Evolutionary conservation across 1,140 invertebrate genomes (phyloP), one percentile per base, ranked within the genome.

Genomic region (Drosophila parvula): DNA sequence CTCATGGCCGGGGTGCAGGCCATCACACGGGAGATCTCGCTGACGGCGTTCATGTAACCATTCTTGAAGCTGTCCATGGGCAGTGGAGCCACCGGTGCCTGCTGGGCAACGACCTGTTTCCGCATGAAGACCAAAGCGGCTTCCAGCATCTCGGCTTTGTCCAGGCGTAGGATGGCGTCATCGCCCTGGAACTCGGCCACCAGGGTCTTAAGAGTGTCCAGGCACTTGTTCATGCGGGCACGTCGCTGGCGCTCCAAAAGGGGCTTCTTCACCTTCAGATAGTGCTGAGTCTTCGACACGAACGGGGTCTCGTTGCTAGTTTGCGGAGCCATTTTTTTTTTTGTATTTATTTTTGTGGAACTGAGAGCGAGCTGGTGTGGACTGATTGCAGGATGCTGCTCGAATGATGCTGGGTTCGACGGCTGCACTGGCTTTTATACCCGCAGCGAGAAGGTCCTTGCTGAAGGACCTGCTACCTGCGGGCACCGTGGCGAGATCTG

Each of bases 91-190:
- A 77, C 60, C 4, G 73, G 73, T 55, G 85, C 81, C 75, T 89
- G 84, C 30, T 90, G 81, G 57, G 77, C 74, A 50, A 81, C 77
- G 48, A 77, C 74, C 74, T 91, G 69, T 60, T 90, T 89, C 95
- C 96, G 90, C 71, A 98, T 93, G 92, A 97, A 96, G 77, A 96
- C 95, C 45, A 98, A 96, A 9, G 97, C 97, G 92, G 97, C 94
- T 92, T 99, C 98, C 67, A 99, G 94, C 90, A 99, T 98, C 92
- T 99, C 98, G 18, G 98, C 98, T 92, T 99, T 99, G 92, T 99
- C 98, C 90, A 99, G 92, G 88, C 99, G 98, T 34, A 97, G 96
- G 34, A 97, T 97, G 92, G 96, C 96, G 92, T 97, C 97, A 92
- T 97, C 97, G 62, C 96, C 96, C 92, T 98, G 96, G 68, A 97